A percentile compares a stretch with the other conserved stretches of the same genome.
Evolutionary conservation across 2,797 vertebrate species (phyloP).

Genomic region (Geotrypetes seraphini): DNA sequence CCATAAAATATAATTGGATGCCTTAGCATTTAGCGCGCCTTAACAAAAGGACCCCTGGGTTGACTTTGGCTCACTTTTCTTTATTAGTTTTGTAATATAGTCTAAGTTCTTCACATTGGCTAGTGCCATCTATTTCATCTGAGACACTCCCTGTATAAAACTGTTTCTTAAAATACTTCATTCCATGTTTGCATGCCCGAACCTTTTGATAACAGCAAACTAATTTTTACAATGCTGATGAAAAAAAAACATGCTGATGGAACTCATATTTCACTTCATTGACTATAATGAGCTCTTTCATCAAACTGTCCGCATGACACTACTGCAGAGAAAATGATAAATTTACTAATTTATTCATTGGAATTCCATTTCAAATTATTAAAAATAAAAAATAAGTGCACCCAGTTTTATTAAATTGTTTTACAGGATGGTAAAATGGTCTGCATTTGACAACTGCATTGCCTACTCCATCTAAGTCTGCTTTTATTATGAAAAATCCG

Average conservation of each 20-base stretch:
- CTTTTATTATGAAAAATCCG: conserved; percentile 42
- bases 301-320: conserved; percentile 68
- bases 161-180: conserved; percentile 41
- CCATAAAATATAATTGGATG: too few species aligned
- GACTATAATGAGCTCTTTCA: conserved; percentile 71
- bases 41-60: too few species aligned
- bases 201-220: conserved; percentile 54
- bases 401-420: conserved; percentile 40
- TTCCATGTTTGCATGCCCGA: conserved; percentile 56
- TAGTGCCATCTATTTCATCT: conserved; percentile 22
- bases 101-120: too few species aligned
- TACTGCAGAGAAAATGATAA: conserved; percentile 63
- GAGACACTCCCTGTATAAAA: conserved; percentile 37
- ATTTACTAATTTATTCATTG: conserved; percentile 64
- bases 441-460: conserved; percentile 38
- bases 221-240: conserved; percentile 58
- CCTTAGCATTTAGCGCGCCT: too few species aligned
- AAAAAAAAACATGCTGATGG: conserved; percentile 64
- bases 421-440: conserved; percentile 33
- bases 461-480: conserved; percentile 33
- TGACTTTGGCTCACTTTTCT: too few species aligned
- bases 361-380: conserved; percentile 51
- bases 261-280: conserved; percentile 72
- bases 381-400: conserved; percentile 49
- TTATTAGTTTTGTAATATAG: too few species aligned